Conservation (phyloP, 2,888 invertebrate species). For the Ptychoptera albimana region DNA sequence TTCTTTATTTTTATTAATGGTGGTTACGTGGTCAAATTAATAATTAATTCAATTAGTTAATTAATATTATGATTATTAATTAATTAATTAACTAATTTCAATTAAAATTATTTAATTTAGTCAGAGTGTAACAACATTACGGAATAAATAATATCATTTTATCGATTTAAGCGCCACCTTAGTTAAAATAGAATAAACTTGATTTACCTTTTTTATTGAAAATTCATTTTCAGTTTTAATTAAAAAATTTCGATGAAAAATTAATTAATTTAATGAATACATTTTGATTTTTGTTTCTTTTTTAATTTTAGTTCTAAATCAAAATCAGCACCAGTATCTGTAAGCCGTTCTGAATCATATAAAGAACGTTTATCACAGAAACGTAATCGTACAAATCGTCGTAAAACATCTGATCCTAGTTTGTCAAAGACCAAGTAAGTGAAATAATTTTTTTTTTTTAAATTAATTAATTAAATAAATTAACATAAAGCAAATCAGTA, state of each 20-base stretch:
- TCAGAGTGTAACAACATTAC: no score
- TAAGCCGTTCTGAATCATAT: constrained; percentile 56
- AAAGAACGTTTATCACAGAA: constrained; percentile 50
- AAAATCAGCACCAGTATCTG: constrained; percentile 30
- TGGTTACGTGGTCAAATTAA: no score
- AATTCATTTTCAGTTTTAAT: no score
- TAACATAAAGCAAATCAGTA: no score
- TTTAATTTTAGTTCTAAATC: constrained; percentile 12
- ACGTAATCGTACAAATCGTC: constrained; percentile 46
- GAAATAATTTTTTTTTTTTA: constrained; percentile 4
- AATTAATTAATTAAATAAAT: no score
- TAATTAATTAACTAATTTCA: no score
- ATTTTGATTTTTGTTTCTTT: constrained; percentile 1
- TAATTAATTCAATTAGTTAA: no score
- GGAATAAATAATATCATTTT: no score
- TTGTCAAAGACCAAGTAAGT: constrained; percentile 43
- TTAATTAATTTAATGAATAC: background rate
- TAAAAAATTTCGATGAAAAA: background rate
- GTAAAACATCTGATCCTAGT: constrained; percentile 70
- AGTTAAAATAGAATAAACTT: background rate
- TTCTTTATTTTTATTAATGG: no score
- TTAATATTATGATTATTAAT: no score
- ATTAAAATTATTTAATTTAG: no score
- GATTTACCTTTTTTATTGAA: background rate
- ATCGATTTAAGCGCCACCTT: no score